Base-by-base conservation (phyloP, 2,797 vertebrate species). In the Lindbergichthys nudifrons region DNA sequence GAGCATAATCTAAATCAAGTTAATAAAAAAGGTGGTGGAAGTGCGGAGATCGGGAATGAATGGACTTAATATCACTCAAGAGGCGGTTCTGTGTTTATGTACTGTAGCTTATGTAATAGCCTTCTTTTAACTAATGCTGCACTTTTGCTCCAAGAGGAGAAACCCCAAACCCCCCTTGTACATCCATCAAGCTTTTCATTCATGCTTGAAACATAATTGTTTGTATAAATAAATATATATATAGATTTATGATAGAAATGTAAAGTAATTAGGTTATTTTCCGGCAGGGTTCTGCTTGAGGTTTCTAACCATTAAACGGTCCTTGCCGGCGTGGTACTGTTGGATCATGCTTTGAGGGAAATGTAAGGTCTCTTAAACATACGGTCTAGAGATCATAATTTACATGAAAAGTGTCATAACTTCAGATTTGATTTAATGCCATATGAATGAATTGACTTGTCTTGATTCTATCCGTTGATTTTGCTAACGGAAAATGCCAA, bases 1-100 rank as follows among this genome's bases (percentile, higher is more conserved):
- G 42, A 60, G 64, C 48, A 46, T 75, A 61, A 80, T 85, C 52
- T 70, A 82, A 80, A 68, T 21, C n/a, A 58, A 58, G 46, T 43
- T 61, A 81, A 82, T 65, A 15, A 61, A 30, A 36, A 42, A 73
- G 52, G 51, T 68, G 57, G 57, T 70, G 21, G 46, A 65, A 57
- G 62, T 66, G 70, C 57, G 41, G 32, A 26, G 47, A 61, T 65
- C 56, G 64, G 59, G 51, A 81, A 82, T 59, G 56, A 66, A 56
- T 76, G 56, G 45, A 18, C 73, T 79, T 79, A 23, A 73, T 70
- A 73, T 81, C 21, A 63, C 43, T 80, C 65, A 39, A 43, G 53
- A 42, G 32, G 15, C 47, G 50, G 21, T 4, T 5, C 15, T 3
- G 60, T 72, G 65, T 70, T 79, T 73, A 75, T 73, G 61, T 54